Evolutionary conservation across 2,888 invertebrate genomes (phyloP).

Genomic region (Listrodromus nycthemerus): DNA sequence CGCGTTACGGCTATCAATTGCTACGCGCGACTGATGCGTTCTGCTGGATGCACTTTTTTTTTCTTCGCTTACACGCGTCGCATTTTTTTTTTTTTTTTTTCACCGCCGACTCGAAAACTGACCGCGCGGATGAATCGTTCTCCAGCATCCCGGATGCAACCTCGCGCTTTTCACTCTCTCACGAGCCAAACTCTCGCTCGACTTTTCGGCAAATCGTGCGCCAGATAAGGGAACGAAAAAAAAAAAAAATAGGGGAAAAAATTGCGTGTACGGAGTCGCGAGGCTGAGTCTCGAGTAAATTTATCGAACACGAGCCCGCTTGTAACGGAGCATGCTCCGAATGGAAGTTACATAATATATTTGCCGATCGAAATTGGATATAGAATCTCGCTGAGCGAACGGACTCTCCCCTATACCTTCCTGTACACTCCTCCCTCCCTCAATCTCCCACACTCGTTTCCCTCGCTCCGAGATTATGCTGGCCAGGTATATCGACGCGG

Average conservation of each 20-base stretch:
- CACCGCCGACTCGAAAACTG: conserved; percentile 9
- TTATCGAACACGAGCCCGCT: conserved; percentile 48
- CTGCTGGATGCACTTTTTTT: neutral
- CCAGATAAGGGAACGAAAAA: neutral
- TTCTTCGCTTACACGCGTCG: neutral
- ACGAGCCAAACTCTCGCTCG: conserved; percentile 11
- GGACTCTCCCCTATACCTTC: conserved; percentile 29
- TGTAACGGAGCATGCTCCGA: conserved; percentile 52
- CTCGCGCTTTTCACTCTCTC: neutral
- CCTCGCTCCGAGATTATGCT: conserved; percentile 49
- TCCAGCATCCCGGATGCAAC: conserved; percentile 49
- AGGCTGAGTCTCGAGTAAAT: conserved; percentile 36
- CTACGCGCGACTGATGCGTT: neutral
- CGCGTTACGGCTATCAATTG: neutral
- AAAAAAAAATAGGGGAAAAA: neutral
- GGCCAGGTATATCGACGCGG: conserved; percentile 52
- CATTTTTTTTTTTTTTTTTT: neutral
- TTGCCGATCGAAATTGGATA: conserved; percentile 48
- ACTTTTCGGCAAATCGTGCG: neutral
- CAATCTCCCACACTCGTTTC: conserved; percentile 58
- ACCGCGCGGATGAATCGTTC: conserved; percentile 22
- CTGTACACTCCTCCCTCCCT: conserved; percentile 26
- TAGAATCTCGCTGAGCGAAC: conserved; percentile 32
- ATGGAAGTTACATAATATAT: conserved; percentile 60
- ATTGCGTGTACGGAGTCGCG: neutral